Conservation (phyloP, 1,140 invertebrate genomes). For the Megathymus violae region DNA sequence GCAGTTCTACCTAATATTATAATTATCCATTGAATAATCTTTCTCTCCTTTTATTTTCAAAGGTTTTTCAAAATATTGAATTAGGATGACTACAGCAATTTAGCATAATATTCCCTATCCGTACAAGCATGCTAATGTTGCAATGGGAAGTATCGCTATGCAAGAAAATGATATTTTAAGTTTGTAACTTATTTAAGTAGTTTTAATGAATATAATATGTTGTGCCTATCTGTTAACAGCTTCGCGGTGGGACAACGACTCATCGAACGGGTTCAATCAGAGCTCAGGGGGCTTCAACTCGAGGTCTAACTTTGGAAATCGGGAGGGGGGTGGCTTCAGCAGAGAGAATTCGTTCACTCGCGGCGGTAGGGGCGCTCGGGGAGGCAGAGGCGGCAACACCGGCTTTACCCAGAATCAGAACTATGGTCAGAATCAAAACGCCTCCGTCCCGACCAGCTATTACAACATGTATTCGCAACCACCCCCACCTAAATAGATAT, state of each 20-base stretch:
- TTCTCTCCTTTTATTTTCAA: no score
- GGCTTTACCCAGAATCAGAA: slow-evolving; percentile 37
- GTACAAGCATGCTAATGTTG: no score
- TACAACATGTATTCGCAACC: slow-evolving; percentile 76
- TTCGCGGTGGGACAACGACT: slow-evolving; percentile 54
- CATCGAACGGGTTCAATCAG: slow-evolving; percentile 42
- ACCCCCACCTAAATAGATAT: slow-evolving; percentile 42
- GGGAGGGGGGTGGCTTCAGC: slow-evolving; percentile 38
- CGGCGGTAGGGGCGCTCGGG: slow-evolving; percentile 34
- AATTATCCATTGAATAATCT: no score
- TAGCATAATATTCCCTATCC: no score
- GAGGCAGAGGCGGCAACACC: slow-evolving; percentile 23
- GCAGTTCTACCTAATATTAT: no score
- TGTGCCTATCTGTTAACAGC: slow-evolving; percentile 35
- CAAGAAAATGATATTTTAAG: no score
- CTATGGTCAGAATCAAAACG: slow-evolving; percentile 37
- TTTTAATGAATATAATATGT: no score
- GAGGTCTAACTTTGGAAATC: slow-evolving; percentile 34
- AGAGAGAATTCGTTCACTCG: slow-evolving; percentile 47
- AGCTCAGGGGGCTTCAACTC: slow-evolving; percentile 34
- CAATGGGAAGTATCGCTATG: no score
- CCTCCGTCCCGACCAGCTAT: slow-evolving; percentile 58
- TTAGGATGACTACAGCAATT: no score
- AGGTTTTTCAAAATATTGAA: no score
- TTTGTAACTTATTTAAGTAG: no score